Evolutionary conservation across 1,140 invertebrate species (phyloP).

Genomic region (Cylas formicarius): DNA sequence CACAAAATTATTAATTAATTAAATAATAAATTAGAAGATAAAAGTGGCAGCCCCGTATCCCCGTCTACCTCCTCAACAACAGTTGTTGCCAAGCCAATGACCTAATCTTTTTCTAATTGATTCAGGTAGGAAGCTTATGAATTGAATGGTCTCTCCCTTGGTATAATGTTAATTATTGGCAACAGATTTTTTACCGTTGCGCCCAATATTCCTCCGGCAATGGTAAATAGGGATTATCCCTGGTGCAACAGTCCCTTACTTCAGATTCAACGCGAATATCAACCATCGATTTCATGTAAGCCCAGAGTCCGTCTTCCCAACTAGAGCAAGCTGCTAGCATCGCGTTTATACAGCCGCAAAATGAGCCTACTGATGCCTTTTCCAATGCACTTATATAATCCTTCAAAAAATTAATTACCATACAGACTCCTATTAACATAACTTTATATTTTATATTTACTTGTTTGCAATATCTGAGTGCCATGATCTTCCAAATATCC

Average conservation of each 20-base stretch:
- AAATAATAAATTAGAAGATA: no score
- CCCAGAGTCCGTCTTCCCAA: conserved; percentile 90
- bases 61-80: no score
- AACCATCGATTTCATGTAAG: conserved; percentile 72
- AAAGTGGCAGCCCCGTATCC: no score
- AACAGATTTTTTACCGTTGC: conserved; percentile 56
- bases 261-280: conserved; percentile 76
- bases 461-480: conserved; percentile 60
- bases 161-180: conserved; percentile 1
- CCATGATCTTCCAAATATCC: conserved; percentile 88
- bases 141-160: no score
- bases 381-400: conserved; percentile 31
- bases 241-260: conserved; percentile 46
- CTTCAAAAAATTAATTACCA: conserved; percentile 17
- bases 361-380: conserved; percentile 36
- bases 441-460: conserved; percentile 29
- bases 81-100: no score
- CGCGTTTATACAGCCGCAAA: conserved; percentile 76
- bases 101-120: no score
- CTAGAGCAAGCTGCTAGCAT: conserved; percentile 65
- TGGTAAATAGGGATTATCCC: conserved; percentile 43
- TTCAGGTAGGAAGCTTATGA: no score
- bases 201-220: conserved; percentile 76
- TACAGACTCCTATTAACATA: not conserved
- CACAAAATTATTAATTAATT: no score